phyloP scores from a whole-genome alignment of 2,797 vertebrate genomes.

The Todus mexicanus region DNA sequence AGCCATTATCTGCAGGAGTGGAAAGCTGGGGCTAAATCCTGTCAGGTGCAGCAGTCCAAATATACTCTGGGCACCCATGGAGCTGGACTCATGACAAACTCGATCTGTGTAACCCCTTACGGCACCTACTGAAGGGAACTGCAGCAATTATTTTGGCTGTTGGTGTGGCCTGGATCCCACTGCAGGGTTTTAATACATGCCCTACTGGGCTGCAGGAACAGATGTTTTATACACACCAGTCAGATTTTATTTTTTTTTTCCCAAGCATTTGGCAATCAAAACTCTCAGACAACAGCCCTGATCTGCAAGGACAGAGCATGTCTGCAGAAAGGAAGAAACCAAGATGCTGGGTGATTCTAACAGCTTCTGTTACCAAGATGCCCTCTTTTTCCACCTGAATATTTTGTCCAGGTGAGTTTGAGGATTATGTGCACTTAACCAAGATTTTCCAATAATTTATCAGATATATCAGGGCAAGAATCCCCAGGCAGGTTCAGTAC shows the following conservation, averaged over 20 bases:
- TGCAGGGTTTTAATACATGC: neutral
- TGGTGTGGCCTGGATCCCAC: neutral
- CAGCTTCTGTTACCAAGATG: neutral
- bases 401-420: neutral
- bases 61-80: neutral
- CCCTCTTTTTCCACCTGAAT: neutral
- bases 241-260: neutral
- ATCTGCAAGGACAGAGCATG: neutral
- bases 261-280: neutral
- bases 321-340: neutral
- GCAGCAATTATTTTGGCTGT: neutral
- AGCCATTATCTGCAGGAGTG: neutral
- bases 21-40: neutral
- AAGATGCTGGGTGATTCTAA: neutral
- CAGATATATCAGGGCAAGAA: neutral
- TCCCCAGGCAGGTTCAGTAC: neutral
- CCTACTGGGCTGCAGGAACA: neutral
- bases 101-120: rapidly evolving
- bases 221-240: neutral
- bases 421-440: neutral
- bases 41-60: neutral
- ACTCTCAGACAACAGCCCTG: neutral
- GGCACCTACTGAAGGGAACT: neutral
- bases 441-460: neutral
- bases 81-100: neutral